Evolutionary conservation across 2,888 invertebrate genomes (phyloP), one percentile per base, ranked within the genome.

Genomic region (Pyrocoelia pectoralis): DNA sequence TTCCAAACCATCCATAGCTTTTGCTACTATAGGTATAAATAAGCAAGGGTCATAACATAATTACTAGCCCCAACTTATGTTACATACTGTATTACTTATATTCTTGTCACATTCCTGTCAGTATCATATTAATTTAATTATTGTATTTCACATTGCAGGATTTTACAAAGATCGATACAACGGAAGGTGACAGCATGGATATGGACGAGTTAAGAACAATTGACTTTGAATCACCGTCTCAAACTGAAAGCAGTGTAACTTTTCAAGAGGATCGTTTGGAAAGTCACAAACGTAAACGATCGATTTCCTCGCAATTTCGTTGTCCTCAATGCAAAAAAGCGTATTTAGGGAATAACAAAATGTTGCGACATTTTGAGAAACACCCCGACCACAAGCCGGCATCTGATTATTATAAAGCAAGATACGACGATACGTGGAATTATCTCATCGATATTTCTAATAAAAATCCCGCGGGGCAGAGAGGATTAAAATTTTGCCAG

Each of bases 281-380:
- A 56, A 56, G 38, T n/a, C 72, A 72, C 41, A 70, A 68, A 51
- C 69, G 68, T 29, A 76, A 73, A 72, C 80, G 84, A 48, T 83
- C 81, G 55, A 82, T 84, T 65, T 80, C 84, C 0, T 78, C 84
- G 43, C 82, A 84, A 50, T 87, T 84, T 72, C 81, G 84, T 29
- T 89, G 89, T 76, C 85, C 85, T 1, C 85, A 84, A n/a, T 89
- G 89, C 77, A 83, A 84, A 55, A 89, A 88, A 75, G 84, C 86
- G 12, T 89, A 89, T 75, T 79, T 89, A 54, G 89, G 88, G 4
- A 81, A 83, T 69, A 84, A 82, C 24, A 84, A 86, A 54, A 84
- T 89, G 80, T 82, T 85, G 14, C 79, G 86, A 59, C 90, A 90
- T 77, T 86, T 88, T 66, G 82, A 85, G 68, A 83, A 87, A 70